Evolutionary conservation across 2,888 invertebrate genomes (phyloP), one percentile per base, ranked within the genome.

Genomic region (Zonitis immaculata): DNA sequence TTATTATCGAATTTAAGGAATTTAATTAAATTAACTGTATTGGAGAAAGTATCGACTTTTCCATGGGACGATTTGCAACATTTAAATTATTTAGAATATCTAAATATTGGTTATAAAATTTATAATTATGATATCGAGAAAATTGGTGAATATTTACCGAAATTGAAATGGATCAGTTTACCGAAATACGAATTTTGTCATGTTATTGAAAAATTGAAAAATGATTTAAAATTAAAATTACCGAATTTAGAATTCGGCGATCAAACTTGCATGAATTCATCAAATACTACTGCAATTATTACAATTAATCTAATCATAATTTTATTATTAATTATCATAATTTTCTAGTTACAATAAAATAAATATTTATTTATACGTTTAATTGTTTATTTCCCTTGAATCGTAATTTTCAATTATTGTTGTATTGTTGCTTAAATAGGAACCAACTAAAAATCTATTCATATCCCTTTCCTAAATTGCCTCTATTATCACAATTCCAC

Each of bases 131-230:
- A 45, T 28, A 3, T 28, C 1, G 28, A 11, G 1, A 45, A 45
- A 28, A 45, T 45, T 28, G 16, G 9, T 0, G 14, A 27, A n/a
- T 45, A 28, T 16, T 7, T 30, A 11, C 45, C 45, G 3, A 12
- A 28, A 28, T 45, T 45, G 30, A 45, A 45, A 28, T 18, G 45
- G 45, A 45, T 45, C 27, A 45, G 45, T 9, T 30, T 45, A n/a
- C 45, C 45, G 8, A 45, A 45, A 20, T 45, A 45, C 11, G 45
- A 45, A 28, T 30, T 28, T 7, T 45, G 45, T 20, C 7, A 27
- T n/a, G 18, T 45, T 18, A 30, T 45, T 4, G 14, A 45, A 9
- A 1, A 26, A 0, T 28, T 28, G 11, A 45, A 45, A 30, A 8
- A 4, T 7, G 28, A 27, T 18, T 16, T 45, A 9, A 45, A 25